Evolutionary conservation across 2,113 vertebrate species (phyloP), one percentile per base, ranked within the genome.

Genomic region (Pteropus alecto): DNA sequence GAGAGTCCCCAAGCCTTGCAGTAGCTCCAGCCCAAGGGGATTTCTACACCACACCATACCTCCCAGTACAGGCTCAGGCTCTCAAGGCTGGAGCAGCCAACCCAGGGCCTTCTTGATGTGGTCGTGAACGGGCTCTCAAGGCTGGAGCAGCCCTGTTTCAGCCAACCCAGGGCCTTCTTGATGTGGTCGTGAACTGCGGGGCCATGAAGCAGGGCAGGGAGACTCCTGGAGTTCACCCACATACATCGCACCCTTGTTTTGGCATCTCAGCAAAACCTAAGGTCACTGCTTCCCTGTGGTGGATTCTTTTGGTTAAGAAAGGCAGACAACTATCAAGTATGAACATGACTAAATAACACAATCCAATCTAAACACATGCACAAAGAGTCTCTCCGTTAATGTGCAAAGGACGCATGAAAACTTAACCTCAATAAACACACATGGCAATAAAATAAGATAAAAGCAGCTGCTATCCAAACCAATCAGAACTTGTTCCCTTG

Each of bases 31-130:
- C 22, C 26, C 30, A 56, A 14, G 16, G 7, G 6, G 33, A 13
- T 11, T 18, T 43, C 26, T 30, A n/a, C 2, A 22, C 24, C 46
- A 33, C 7, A 28, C 18, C 38, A 22, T n/a, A 43, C 16, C 9
- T 15, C 58, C 30, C 56, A 48, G 22, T 7, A 6, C 33, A 19
- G 24, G 19, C 30, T n/a, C 22, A 0, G 22, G 28, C 70, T 63
- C n/a, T 26, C 0, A 2, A 65, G 12, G 19, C 41, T 60, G 21
- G 60, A 3, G 30, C 1, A 1, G 28, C 0, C 9, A 41, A 65
- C 12, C 21, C 7, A 11, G 0, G 35, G 18, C 43, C 35, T 86
- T 79, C 74, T 14, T 73, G 10, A 43, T 24, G 22, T 26, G 21
- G n/a, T n/a, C n/a, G n/a, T n/a, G n/a, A n/a, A n/a, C n/a, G 14